Evolutionary conservation across 1,140 invertebrate genomes (phyloP).

Genomic region (Danaus plexippus): DNA sequence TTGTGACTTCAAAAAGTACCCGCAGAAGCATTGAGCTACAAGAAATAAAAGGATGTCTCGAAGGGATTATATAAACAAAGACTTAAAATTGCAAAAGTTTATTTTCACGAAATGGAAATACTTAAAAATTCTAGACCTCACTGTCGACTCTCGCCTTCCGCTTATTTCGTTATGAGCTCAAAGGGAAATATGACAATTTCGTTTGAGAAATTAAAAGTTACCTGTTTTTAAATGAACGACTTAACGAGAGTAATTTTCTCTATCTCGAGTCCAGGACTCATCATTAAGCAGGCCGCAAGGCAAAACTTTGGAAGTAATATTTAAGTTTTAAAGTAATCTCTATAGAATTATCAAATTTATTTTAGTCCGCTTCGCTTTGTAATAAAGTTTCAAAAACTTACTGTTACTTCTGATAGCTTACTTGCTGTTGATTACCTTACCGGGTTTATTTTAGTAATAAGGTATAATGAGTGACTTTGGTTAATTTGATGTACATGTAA

Average conservation of each 20-base stretch:
- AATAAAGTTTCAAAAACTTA: neutral
- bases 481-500: no score
- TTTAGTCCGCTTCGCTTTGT: slow-evolving; percentile 6
- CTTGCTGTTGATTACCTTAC: no score
- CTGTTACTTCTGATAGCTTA: no score
- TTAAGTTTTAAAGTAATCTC: slow-evolving; percentile 14
- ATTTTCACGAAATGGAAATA: slow-evolving; percentile 48
- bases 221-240: slow-evolving; percentile 48
- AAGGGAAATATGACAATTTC: slow-evolving; percentile 61
- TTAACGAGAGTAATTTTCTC: slow-evolving; percentile 56
- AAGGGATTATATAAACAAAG: slow-evolving; percentile 40
- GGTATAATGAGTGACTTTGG: no score
- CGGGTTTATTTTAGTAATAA: no score
- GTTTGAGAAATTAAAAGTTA: slow-evolving; percentile 59
- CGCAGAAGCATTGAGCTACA: slow-evolving; percentile 41
- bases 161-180: slow-evolving; percentile 51
- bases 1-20: slow-evolving; percentile 47
- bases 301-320: slow-evolving; percentile 24
- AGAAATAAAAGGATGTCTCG: slow-evolving; percentile 37
- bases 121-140: slow-evolving; percentile 52
- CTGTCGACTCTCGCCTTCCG: slow-evolving; percentile 29
- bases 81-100: slow-evolving; percentile 32
- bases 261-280: slow-evolving; percentile 33
- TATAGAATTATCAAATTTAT: slow-evolving; percentile 11
- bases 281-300: slow-evolving; percentile 27